phyloP scores from a whole-genome alignment of 2,888 invertebrate genomes.

The Ophion ellenae region DNA sequence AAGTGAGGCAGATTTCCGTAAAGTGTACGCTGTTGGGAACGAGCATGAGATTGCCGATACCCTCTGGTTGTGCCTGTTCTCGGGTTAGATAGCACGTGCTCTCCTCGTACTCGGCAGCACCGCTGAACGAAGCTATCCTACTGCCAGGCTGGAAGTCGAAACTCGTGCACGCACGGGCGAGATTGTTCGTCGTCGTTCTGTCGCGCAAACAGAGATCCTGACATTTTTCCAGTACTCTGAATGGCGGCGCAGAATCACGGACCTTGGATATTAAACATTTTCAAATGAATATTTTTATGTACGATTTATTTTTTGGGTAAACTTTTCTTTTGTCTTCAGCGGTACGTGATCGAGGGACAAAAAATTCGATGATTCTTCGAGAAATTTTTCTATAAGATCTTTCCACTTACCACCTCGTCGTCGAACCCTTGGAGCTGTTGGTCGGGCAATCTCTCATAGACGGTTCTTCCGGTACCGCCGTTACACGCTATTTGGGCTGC shows the following conservation, averaged over 20 bases:
- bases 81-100: conserved; percentile 94
- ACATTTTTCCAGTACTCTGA: conserved; percentile 94
- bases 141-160: conserved; percentile 96
- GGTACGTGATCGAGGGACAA: no score
- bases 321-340: neutral
- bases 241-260: conserved; percentile 93
- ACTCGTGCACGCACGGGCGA: conserved; percentile 93
- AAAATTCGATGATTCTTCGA: neutral
- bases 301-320: neutral
- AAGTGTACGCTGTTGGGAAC: conserved; percentile 96
- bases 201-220: conserved; percentile 94
- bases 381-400: neutral
- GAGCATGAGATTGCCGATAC: conserved; percentile 94
- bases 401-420: conserved; percentile 88
- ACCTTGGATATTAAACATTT: conserved; percentile 83
- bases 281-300: neutral
- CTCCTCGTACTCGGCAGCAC: conserved; percentile 93
- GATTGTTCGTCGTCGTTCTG: conserved; percentile 90
- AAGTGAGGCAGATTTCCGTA: conserved; percentile 94
- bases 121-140: conserved; percentile 92
- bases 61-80: conserved; percentile 94
- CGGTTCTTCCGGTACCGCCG: conserved; percentile 93
- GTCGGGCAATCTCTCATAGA: conserved; percentile 95
- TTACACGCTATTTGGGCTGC: conserved; percentile 96
- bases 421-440: conserved; percentile 95